Conservation (phyloP, 2,797 vertebrate species). For the Pseudomugil tenellus region DNA sequence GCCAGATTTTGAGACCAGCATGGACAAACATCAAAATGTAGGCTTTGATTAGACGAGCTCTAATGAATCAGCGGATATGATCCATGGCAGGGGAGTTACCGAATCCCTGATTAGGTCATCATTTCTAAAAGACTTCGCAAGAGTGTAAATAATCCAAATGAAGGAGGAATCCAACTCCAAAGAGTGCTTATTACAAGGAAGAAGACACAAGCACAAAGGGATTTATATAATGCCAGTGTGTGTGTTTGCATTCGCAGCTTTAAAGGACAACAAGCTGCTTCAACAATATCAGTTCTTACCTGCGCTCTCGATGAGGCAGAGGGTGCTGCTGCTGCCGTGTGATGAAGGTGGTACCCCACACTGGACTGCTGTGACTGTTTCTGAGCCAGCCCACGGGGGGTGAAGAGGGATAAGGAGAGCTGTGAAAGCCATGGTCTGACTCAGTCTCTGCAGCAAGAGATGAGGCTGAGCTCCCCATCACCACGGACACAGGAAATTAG, state of each 20-base stretch:
- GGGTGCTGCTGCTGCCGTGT: conserved; percentile 88
- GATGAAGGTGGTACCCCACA: conserved; percentile 93
- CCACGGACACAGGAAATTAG: conserved; percentile 56
- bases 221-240: conserved; percentile 2
- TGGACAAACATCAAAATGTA: conserved; percentile 65
- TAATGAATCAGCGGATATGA: conserved; percentile 56
- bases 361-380: conserved; percentile 88
- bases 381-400: conserved; percentile 92
- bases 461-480: conserved; percentile 98
- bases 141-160: background rate
- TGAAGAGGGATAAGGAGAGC: conserved; percentile 86
- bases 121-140: conserved; percentile 28
- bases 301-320: conserved; percentile 88
- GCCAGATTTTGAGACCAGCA: conserved; percentile 67
- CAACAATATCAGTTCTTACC: conserved; percentile 84
- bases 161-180: background rate
- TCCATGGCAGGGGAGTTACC: conserved; percentile 36
- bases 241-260: conserved; percentile 9
- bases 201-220: background rate
- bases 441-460: conserved; percentile 94
- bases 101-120: conserved; percentile 36
- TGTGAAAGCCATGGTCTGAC: conserved; percentile 92
- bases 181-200: background rate
- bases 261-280: conserved; percentile 15
- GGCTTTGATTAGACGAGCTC: conserved; percentile 71